Percentiles rank a stretch among this genome's conserved stretches.
These are phyloP conservation scores for Trichopria drosophilae DNA, from an alignment of 2,888 invertebrate species.

Conservation along the genomic window DNA sequence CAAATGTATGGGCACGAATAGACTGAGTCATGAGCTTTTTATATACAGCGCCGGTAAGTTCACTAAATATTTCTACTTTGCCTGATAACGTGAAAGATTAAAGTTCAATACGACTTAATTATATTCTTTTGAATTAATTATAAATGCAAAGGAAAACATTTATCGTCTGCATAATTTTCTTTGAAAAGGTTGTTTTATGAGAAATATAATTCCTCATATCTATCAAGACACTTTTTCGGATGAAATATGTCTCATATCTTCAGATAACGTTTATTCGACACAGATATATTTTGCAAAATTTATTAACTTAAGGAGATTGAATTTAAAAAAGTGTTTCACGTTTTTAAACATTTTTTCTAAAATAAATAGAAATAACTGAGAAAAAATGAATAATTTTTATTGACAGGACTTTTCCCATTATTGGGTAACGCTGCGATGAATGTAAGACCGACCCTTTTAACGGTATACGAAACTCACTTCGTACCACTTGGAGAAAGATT, in stretches of 20 bases:
- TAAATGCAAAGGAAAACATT: background rate
- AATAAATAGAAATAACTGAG: no score
- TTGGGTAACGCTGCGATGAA: slow-evolving; percentile 87
- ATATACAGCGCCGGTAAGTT: slow-evolving; percentile 74
- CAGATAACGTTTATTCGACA: background rate
- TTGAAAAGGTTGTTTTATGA: no score
- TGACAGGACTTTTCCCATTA: slow-evolving; percentile 80
- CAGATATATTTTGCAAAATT: background rate
- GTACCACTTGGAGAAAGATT: slow-evolving; percentile 77
- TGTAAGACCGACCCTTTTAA: slow-evolving; percentile 78
- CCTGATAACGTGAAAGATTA: background rate
- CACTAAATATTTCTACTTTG: background rate
- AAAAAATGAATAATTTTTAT: slow-evolving; percentile 18
- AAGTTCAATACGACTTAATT: background rate
- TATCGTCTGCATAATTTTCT: background rate
- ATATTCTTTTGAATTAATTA: background rate
- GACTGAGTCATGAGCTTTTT: slow-evolving; percentile 79
- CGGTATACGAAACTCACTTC: slow-evolving; percentile 86
- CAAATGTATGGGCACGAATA: slow-evolving; percentile 80
- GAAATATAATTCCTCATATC: background rate
- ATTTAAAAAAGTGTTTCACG: no score
- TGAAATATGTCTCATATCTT: background rate
- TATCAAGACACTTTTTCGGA: background rate
- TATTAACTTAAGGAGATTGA: slow-evolving; percentile 17
- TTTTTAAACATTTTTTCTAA: no score